These are phyloP conservation scores for Machimus rusticus DNA, from an alignment of 2,888 invertebrate species.

Conservation along the genomic window DNA sequence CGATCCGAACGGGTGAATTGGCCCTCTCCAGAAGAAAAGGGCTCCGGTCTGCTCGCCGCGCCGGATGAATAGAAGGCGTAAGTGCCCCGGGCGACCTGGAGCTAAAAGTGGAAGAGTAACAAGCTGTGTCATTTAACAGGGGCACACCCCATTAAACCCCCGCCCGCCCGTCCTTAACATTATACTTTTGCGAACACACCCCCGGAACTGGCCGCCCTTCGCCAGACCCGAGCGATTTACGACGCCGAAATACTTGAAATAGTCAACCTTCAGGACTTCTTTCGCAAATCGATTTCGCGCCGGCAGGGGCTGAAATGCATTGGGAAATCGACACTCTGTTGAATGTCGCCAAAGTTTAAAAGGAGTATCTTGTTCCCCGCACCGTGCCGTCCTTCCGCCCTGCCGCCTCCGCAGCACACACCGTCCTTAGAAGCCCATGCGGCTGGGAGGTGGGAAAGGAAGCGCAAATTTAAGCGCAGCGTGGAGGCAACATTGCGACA, in stretches of 20 bases:
- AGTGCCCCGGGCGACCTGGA: not conserved
- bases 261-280: not conserved
- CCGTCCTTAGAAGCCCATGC: not conserved
- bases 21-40: not conserved
- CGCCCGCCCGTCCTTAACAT: no score
- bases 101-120: slow-evolving; percentile 14
- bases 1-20: not conserved
- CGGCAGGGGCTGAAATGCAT: not conserved
- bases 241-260: not conserved
- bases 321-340: slow-evolving; percentile 31
- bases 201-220: not conserved
- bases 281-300: not conserved
- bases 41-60: not conserved
- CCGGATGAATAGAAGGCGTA: not conserved
- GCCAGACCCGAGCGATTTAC: not conserved
- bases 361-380: not conserved
- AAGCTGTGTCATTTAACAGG: slow-evolving; percentile 13
- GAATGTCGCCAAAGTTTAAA: slow-evolving; percentile 17
- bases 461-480: not conserved
- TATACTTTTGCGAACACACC: not conserved
- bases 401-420: not conserved
- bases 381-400: not conserved
- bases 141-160: not conserved
- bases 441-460: not conserved
- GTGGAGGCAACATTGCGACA: not conserved